Percentiles rank a stretch among this genome's conserved stretches.
phyloP scores from a whole-genome alignment of 1,140 invertebrate species.

The Cryptotermes secundus region DNA sequence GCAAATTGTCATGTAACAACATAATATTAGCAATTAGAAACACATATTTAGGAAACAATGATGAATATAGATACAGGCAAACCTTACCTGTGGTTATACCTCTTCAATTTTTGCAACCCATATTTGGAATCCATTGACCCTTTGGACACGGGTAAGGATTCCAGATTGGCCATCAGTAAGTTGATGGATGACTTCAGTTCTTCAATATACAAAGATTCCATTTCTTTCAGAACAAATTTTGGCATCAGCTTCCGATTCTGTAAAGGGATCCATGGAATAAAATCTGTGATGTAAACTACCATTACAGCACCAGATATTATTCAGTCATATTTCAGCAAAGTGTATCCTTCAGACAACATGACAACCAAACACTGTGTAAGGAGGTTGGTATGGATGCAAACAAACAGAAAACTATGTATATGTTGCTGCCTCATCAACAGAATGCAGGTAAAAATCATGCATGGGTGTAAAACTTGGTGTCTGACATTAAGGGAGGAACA shows the following conservation, averaged over 20 bases:
- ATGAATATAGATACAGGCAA: background rate
- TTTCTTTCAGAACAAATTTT: constrained; percentile 99
- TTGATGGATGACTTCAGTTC: constrained; percentile 98
- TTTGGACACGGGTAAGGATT: constrained; percentile 97
- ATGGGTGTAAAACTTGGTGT: too few relatives aligned
- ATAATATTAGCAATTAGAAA: background rate
- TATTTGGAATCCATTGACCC: constrained; percentile 97
- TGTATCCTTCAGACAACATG: too few relatives aligned
- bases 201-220: constrained; percentile 99
- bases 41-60: background rate
- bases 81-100: constrained; percentile 90
- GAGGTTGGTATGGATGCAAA: too few relatives aligned
- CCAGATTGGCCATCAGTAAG: constrained; percentile 96
- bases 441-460: too few relatives aligned
- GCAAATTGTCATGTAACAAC: background rate
- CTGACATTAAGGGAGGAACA: too few relatives aligned
- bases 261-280: constrained; percentile 39
- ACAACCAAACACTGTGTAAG: too few relatives aligned
- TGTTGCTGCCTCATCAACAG: too few relatives aligned
- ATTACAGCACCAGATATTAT: too few relatives aligned
- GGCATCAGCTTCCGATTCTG: constrained; percentile 97
- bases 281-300: too few relatives aligned
- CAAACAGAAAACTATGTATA: too few relatives aligned
- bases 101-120: constrained; percentile 91
- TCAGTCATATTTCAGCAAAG: too few relatives aligned